Evolutionary conservation across 2,797 vertebrate genomes (phyloP).

Genomic region (Echeneis naucrates): DNA sequence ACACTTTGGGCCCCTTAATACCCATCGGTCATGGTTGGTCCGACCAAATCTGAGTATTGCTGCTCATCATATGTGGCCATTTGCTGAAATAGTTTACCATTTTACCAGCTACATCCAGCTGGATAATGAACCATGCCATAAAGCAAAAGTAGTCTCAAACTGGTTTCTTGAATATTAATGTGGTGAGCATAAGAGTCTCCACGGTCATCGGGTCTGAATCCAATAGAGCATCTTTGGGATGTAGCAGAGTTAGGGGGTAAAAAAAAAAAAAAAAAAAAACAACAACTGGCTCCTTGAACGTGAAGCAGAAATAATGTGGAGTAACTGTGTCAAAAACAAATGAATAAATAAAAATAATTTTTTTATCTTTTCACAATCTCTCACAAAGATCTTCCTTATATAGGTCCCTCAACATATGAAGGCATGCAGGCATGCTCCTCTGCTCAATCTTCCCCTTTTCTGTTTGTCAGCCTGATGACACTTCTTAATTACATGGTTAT

Average conservation of each 20-base stretch:
- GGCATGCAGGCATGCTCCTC: neutral
- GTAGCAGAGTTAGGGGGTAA: too few species aligned
- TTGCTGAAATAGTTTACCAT: neutral
- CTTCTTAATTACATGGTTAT: neutral
- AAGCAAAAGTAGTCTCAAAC: neutral
- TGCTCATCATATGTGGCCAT: neutral
- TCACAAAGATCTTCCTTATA: neutral
- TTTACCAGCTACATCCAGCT: neutral
- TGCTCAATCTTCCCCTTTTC: neutral
- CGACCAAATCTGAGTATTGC: too few species aligned
- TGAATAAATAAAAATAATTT: too few species aligned
- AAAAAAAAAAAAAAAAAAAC: too few species aligned
- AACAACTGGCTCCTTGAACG: too few species aligned
- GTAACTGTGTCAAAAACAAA: too few species aligned
- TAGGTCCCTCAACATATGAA: neutral
- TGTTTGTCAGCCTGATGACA: neutral
- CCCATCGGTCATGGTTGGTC: neutral
- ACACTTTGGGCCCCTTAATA: neutral
- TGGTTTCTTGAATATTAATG: neutral
- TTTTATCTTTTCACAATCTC: neutral
- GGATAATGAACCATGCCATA: neutral
- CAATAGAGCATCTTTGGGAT: too few species aligned
- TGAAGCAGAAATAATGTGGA: too few species aligned
- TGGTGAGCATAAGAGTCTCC: too few species aligned
- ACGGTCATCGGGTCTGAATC: too few species aligned